Evolutionary conservation across 2,113 vertebrate genomes (phyloP).

Genomic region (Chionis minor): DNA sequence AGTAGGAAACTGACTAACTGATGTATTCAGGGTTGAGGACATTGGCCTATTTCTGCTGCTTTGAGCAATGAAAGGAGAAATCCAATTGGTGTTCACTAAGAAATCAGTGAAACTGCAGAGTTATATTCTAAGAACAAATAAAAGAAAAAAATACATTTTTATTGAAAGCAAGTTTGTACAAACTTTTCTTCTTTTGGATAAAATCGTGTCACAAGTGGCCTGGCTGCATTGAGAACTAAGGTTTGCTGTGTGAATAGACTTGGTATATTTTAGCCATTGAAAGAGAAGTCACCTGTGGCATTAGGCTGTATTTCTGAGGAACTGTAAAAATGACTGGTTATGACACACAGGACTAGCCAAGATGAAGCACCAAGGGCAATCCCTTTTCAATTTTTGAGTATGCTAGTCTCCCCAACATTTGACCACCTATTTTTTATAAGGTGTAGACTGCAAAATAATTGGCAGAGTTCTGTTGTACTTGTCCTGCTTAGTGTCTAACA

Average conservation of each 20-base stretch:
- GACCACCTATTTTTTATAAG: background rate
- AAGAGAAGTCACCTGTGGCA: background rate
- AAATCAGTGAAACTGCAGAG: background rate
- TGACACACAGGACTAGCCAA: background rate
- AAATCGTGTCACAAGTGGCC: background rate
- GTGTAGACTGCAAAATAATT: background rate
- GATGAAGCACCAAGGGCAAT: background rate
- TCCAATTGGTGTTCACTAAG: background rate
- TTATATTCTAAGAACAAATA: background rate
- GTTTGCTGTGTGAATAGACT: background rate
- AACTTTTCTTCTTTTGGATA: background rate
- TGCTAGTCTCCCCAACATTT: background rate
- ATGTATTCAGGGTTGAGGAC: background rate
- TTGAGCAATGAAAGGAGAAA: background rate
- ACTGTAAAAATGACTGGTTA: background rate
- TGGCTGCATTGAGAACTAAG: background rate
- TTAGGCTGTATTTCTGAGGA: background rate
- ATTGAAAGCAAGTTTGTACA: background rate
- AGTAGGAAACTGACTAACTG: background rate
- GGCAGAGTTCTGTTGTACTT: background rate
- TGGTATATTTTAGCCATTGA: background rate
- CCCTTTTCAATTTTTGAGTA: background rate
- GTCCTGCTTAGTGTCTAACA: background rate
- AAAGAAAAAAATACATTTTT: background rate
- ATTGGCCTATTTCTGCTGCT: background rate